Base-by-base conservation (phyloP, 2,797 vertebrate genomes). In the Hippocampus kuda region DNA sequence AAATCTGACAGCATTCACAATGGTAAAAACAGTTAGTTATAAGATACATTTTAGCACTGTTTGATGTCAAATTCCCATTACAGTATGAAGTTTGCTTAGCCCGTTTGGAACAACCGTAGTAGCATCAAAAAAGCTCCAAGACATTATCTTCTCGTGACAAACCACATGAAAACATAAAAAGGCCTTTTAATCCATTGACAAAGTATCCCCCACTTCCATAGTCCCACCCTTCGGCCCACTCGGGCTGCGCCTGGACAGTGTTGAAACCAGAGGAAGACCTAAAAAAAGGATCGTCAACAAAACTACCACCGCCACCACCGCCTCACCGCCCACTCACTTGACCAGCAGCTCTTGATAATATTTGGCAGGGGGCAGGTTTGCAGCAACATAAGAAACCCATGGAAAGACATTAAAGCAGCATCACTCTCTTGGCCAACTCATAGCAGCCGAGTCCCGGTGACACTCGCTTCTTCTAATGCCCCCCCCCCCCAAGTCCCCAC, bases 121-220 rank as follows among this genome's bases (percentile, higher is more conserved):
- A 49, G 48, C 48, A 49, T 16, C 0, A 34, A 34, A 5, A 26
- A 59, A 59, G 7, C 3, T 13, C 42, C 79, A 76, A 85, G 88
- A 16, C 62, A 26, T 64, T 87, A 73, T 82, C 84, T 86, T 87
- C 79, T 89, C 89, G 90, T 86, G 83, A 77, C 80, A 85, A 77
- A 83, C 81, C 86, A 87, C 74, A 85, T 72, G 68, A 74, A 84
- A 88, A n/a, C n/a, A 90, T 91, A 91, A 88, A 62, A 88, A 90
- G 87, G 84, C 30, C 89, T 87, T 90, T 91, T 89, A 90, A 90
- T 90, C 84, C 86, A 89, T 81, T 71, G 79, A 86, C 84, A 88
- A 87, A 70, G 76, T 83, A 86, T 88, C 83, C 81, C 13, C 56
- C 56, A 22, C 26, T 27, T 10, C 56, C 67, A 81, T 84, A 76